These are phyloP conservation scores for Solenodon paradoxus DNA, from an alignment of 2,113 vertebrate species.

Conservation along the genomic window DNA sequence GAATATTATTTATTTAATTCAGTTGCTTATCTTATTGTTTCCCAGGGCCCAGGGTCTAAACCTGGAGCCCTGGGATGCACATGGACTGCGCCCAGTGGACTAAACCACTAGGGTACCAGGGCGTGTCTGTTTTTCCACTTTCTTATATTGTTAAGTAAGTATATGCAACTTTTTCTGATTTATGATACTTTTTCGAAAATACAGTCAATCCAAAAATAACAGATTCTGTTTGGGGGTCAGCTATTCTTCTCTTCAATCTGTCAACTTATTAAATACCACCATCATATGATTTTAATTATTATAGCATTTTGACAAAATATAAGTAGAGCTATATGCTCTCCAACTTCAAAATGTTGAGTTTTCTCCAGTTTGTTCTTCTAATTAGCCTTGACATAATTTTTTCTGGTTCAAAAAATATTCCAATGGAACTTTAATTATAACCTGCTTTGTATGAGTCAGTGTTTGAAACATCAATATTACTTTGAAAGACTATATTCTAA, in stretches of 20 bases:
- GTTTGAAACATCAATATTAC: not conserved
- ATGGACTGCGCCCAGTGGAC: too few species aligned
- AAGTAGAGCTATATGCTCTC: not conserved
- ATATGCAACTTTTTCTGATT: not conserved
- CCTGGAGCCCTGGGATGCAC: too few species aligned
- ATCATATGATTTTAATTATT: slow-evolving; percentile 1
- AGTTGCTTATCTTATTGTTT: too few species aligned
- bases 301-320: slow-evolving; percentile 25
- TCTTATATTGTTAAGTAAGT: not conserved
- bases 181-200: not conserved
- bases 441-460: not conserved
- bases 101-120: too few species aligned
- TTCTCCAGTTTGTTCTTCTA: not conserved
- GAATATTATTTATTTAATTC: too few species aligned
- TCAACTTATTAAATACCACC: not conserved
- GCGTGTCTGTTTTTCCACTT: not conserved
- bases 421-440: not conserved
- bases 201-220: not conserved
- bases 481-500: not conserved
- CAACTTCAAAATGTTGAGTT: slow-evolving; percentile 6
- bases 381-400: not conserved
- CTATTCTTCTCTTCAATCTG: not conserved
- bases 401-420: not conserved
- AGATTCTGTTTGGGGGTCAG: not conserved
- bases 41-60: too few species aligned